Percentiles rank a stretch among this genome's conserved stretches.
Conservation (phyloP, 2,888 invertebrate genomes). For the Anagyrus pseudococci region DNA sequence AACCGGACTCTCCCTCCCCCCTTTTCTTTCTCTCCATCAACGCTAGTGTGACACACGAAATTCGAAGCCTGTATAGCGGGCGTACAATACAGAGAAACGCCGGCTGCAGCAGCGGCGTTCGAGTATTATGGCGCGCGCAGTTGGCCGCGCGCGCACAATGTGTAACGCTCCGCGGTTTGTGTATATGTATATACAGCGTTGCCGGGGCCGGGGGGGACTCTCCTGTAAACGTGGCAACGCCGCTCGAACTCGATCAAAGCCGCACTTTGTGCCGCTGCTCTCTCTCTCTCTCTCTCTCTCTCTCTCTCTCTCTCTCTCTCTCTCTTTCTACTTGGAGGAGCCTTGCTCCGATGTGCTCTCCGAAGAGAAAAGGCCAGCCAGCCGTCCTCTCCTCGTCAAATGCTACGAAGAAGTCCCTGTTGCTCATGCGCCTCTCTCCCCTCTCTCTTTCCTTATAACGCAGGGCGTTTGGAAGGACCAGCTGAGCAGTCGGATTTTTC, state of each 20-base stretch:
- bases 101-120: constrained; percentile 13
- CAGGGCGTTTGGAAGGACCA: no score
- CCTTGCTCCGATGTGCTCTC: constrained; percentile 1
- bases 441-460: no score
- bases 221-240: background rate
- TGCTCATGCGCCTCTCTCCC: no score
- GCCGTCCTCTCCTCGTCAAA: no score
- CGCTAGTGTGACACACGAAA: constrained; percentile 26
- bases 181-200: background rate
- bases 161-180: background rate
- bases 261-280: background rate
- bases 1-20: no score
- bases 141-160: background rate
- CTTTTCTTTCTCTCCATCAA: no score
- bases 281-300: background rate
- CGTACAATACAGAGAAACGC: no score
- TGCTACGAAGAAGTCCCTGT: no score
- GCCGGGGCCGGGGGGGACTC: background rate
- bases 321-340: background rate
- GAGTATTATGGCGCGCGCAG: no score
- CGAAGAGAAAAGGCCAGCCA: no score
- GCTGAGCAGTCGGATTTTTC: no score
- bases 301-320: background rate
- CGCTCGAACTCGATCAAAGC: no score
- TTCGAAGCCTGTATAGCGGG: constrained; percentile 26